Base-by-base conservation (phyloP, 1,140 invertebrate genomes). In the Gonatopus flavifemur region DNA sequence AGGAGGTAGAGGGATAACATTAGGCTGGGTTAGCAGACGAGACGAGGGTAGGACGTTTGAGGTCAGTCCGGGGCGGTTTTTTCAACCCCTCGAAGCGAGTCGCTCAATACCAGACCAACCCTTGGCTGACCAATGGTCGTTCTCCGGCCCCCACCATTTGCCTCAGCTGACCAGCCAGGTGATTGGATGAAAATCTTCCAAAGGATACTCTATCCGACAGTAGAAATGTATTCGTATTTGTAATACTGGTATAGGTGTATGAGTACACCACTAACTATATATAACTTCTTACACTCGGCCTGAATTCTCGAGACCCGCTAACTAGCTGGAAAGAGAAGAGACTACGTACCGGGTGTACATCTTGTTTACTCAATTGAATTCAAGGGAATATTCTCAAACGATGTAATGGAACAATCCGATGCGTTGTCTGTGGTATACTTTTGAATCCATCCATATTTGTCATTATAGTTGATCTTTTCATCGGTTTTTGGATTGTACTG, bases 41-140 rank as follows among this genome's bases (percentile, higher is more conserved):
- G 72, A 75, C 66, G 71, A 76, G 74, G 74, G 74, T 77, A 77
- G 74, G 69, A 76, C 73, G 67, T 75, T 75, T 75, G 74, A 77
- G 74, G 74, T 77, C 74, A 77, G 70, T 76, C 74, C 66, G 70
- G 74, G 74, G 71, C 72, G 74, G 71, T 77, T 77, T 77, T 77
- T 76, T 77, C 69, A 68, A 67, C 69, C 70, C 71, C 69, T 15
- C 67, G 64, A 62, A 71, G 59, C 64, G 64, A 64, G 58, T 70
- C 73, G 73, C 70, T 74, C 74, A 74, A 77, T 77, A 75, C 73
- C 71, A 59, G 66, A 57, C 66, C 59, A 64, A 63, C 71, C 69
- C 60, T 50, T 53, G 52, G 66, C 64, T 77, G 76, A 76, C 76
- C 76, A 78, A 78, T 78, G 74, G 60, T 66, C 74, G 68, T 39